Percentiles rank a stretch among this genome's conserved stretches.
phyloP scores from a whole-genome alignment of 2,113 vertebrate species.

The Callorhinus ursinus region DNA sequence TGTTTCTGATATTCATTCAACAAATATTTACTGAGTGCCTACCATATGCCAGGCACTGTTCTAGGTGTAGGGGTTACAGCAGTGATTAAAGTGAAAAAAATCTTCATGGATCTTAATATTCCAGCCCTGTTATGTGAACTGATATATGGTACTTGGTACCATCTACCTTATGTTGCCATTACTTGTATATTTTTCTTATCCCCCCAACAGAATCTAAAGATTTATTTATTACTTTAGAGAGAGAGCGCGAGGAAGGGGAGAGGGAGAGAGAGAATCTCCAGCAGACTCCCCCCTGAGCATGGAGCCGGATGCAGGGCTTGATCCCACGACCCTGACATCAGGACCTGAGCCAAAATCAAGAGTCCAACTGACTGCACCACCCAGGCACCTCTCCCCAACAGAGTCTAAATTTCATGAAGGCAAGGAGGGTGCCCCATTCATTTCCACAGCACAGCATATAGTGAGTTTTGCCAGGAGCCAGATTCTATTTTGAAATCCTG shows the following conservation, averaged over 20 bases:
- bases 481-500: too few species aligned
- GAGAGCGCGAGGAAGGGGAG: neutral
- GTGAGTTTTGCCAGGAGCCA: neutral
- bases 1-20: neutral
- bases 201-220: neutral
- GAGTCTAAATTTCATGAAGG: neutral
- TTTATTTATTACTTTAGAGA: neutral
- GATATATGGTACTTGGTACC: neutral
- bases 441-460: fast-evolving
- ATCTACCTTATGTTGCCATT: neutral
- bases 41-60: neutral
- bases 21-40: neutral
- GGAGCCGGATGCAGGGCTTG: neutral
- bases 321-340: neutral
- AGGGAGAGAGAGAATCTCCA: neutral
- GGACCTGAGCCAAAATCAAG: neutral
- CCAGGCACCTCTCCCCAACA: neutral
- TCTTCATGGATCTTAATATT: neutral
- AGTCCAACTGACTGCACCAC: neutral
- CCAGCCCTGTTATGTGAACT: neutral
- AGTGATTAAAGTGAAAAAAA: neutral
- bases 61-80: neutral
- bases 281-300: neutral
- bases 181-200: neutral
- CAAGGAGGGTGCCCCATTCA: neutral